These are phyloP conservation scores for Cephalotes varians DNA, from an alignment of 2,888 invertebrate genomes.

Conservation along the genomic window DNA sequence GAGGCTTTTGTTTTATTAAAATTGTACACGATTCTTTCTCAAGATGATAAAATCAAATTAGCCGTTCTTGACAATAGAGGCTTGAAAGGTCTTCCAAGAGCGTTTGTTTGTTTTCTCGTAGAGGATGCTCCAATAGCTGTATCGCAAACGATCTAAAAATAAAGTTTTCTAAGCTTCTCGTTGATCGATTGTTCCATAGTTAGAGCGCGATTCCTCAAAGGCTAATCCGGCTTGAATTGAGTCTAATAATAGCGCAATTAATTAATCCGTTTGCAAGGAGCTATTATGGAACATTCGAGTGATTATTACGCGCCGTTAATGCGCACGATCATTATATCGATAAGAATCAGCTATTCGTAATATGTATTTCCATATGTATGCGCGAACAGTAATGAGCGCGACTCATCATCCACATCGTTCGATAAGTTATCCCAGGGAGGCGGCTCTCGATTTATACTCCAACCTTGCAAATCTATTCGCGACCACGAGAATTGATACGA, in stretches of 20 bases:
- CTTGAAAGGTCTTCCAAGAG: not conserved
- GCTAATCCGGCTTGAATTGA: constrained; percentile 21
- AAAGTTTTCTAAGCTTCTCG: not conserved
- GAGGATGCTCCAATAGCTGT: not conserved
- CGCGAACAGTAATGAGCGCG: not conserved
- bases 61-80: not conserved
- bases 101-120: not conserved
- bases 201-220: constrained; percentile 24
- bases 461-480: constrained; percentile 32
- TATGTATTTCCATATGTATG: not conserved
- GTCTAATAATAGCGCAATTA: constrained; percentile 33
- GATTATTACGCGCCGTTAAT: constrained; percentile 50
- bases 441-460: constrained; percentile 26
- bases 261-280: constrained; percentile 6
- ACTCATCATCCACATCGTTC: not conserved
- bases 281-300: constrained; percentile 36
- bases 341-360: constrained; percentile 60
- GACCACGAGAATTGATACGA: not conserved
- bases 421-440: not conserved
- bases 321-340: constrained; percentile 6
- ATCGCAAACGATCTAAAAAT: not conserved
- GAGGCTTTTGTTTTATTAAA: not conserved
- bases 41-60: not conserved
- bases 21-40: not conserved
- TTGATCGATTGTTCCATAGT: constrained; percentile 22